phyloP scores from a whole-genome alignment of 2,888 invertebrate species.

The Hedya salicella region DNA sequence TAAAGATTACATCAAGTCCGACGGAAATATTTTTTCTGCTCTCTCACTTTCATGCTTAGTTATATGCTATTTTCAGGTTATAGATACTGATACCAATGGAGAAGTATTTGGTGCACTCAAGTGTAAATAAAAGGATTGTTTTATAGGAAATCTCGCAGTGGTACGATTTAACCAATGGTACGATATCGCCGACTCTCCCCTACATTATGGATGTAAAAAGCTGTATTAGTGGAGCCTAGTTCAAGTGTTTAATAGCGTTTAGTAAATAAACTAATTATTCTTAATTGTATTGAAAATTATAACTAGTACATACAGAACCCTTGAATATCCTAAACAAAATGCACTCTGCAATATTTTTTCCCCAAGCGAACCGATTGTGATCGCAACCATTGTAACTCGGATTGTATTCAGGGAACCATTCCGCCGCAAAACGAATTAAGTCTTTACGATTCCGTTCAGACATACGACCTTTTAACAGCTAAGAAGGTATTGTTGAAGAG shows the following conservation, averaged over 20 bases:
- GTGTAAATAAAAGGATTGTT: too few species aligned
- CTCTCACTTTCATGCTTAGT: too few species aligned
- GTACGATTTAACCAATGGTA: too few species aligned
- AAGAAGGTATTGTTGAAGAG: constrained; percentile 65
- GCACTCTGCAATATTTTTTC: constrained; percentile 61
- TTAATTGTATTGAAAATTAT: not conserved
- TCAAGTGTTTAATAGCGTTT: not conserved
- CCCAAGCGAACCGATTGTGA: constrained; percentile 72
- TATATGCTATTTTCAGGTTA: too few species aligned
- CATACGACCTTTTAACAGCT: not conserved
- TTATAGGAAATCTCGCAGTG: too few species aligned
- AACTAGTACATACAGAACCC: constrained; percentile 20
- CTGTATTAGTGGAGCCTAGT: too few species aligned
- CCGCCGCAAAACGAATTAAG: constrained; percentile 1
- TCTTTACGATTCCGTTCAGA: not conserved
- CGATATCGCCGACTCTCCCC: too few species aligned
- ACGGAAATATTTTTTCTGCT: too few species aligned
- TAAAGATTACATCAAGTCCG: too few species aligned
- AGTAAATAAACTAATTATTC: not conserved
- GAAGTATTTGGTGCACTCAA: too few species aligned
- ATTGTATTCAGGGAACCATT: constrained; percentile 61
- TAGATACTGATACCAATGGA: too few species aligned
- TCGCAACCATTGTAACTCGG: constrained; percentile 68
- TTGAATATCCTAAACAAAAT: constrained; percentile 4
- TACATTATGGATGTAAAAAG: too few species aligned